Percentiles rank a stretch among this genome's conserved stretches.
phyloP scores from a whole-genome alignment of 2,797 vertebrate genomes.

The Numenius phaeopus region DNA sequence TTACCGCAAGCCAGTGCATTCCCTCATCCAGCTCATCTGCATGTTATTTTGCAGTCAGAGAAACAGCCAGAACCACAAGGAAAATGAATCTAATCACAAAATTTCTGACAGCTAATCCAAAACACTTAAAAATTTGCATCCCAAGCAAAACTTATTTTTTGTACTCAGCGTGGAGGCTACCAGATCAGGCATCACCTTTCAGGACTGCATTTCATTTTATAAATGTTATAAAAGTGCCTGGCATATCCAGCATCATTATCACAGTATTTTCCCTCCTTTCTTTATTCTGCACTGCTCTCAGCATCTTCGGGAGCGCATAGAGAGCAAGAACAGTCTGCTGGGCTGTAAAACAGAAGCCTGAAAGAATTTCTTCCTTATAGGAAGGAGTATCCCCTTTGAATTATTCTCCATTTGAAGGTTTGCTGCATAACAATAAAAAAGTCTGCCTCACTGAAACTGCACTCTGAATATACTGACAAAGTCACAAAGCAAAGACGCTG shows the following conservation, averaged over 20 bases:
- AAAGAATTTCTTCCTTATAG: neutral
- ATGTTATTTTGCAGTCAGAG: constrained; percentile 4
- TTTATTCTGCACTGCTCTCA: neutral
- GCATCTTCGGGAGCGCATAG: neutral
- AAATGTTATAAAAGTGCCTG: neutral
- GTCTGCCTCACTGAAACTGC: neutral
- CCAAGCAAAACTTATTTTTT: constrained; percentile 8
- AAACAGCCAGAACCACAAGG: neutral
- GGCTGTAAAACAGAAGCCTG: neutral
- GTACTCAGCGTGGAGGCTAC: neutral
- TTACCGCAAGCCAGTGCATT: neutral
- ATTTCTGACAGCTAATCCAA: constrained; percentile 12
- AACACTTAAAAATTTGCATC: constrained; percentile 11
- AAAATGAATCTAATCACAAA: neutral
- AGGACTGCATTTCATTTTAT: neutral
- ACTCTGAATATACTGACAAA: neutral
- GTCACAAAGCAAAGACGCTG: neutral
- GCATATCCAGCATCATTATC: neutral
- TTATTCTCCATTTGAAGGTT: neutral
- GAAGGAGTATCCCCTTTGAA: neutral
- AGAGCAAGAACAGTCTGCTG: neutral
- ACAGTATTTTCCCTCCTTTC: neutral
- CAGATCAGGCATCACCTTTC: neutral
- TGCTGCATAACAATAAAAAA: neutral
- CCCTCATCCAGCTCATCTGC: constrained; percentile 24